Conservation (phyloP, 2,888 invertebrate genomes). For the Tipula helvola region DNA sequence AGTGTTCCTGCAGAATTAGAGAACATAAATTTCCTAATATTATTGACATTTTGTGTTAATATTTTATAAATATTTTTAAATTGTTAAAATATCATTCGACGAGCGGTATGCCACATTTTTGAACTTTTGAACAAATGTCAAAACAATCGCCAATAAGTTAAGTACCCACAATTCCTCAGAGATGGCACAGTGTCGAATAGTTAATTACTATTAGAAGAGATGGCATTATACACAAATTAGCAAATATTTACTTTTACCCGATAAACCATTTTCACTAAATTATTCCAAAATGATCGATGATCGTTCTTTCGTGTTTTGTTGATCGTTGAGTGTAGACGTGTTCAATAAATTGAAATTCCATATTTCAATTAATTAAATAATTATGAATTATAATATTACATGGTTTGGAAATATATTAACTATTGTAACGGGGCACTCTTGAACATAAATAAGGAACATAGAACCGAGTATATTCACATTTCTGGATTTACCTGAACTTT, state of each 20-base stretch:
- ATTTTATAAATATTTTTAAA: neutral
- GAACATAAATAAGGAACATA: neutral
- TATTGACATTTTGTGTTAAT: constrained; percentile 46
- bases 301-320: neutral
- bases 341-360: neutral
- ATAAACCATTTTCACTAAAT: neutral
- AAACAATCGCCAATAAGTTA: neutral
- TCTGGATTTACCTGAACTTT: neutral
- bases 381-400: neutral
- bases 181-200: neutral
- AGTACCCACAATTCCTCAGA: neutral
- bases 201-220: neutral
- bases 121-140: neutral
- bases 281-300: neutral
- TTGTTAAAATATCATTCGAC: neutral
- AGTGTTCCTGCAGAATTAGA: constrained; percentile 61
- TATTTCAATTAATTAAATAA: neutral
- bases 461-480: neutral
- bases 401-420: neutral
- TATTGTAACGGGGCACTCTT: neutral
- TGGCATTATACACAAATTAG: neutral
- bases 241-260: neutral
- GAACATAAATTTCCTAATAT: constrained; percentile 59
- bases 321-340: neutral
- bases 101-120: neutral